These are phyloP conservation scores for Thalassarche chlororhynchos DNA, from an alignment of 2,113 vertebrate genomes.

Conservation along the genomic window DNA sequence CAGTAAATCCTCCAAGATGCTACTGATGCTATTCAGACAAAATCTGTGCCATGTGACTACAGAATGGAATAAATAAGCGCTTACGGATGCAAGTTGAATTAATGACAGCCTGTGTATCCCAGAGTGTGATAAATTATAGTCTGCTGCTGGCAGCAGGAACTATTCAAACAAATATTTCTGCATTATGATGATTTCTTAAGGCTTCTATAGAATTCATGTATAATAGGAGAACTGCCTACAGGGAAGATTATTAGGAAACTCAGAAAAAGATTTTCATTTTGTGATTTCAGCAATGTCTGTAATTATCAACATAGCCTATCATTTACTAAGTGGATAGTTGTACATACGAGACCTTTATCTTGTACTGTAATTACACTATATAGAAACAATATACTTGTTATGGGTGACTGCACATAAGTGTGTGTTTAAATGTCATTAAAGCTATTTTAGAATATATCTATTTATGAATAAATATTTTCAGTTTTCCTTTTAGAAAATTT, in stretches of 20 bases:
- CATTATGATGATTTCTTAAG: constrained; percentile 18
- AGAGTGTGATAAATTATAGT: constrained; percentile 32
- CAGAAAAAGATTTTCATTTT: constrained; percentile 51
- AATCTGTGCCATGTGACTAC: neutral
- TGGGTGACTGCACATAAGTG: neutral
- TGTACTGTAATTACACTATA: constrained; percentile 37
- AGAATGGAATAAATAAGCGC: neutral
- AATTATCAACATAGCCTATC: constrained; percentile 49
- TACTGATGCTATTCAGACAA: neutral
- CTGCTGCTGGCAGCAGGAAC: constrained; percentile 15
- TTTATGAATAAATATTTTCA: constrained; percentile 31
- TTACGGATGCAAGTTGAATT: neutral
- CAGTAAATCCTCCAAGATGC: neutral
- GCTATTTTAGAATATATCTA: neutral
- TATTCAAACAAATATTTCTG: constrained; percentile 55
- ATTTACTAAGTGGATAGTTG: constrained; percentile 55
- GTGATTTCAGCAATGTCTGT: constrained; percentile 27
- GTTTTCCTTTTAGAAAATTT: neutral
- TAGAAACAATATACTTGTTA: constrained; percentile 37
- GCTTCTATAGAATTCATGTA: neutral
- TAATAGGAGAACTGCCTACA: constrained; percentile 16
- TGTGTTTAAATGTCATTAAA: constrained; percentile 18
- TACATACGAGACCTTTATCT: constrained; percentile 26
- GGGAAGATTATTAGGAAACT: constrained; percentile 37
- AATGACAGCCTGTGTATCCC: constrained; percentile 3